Percentiles rank a stretch among this genome's conserved stretches.
phyloP scores from a whole-genome alignment of 23 tunicate genomes.

The Halocynthia aurantium region DNA sequence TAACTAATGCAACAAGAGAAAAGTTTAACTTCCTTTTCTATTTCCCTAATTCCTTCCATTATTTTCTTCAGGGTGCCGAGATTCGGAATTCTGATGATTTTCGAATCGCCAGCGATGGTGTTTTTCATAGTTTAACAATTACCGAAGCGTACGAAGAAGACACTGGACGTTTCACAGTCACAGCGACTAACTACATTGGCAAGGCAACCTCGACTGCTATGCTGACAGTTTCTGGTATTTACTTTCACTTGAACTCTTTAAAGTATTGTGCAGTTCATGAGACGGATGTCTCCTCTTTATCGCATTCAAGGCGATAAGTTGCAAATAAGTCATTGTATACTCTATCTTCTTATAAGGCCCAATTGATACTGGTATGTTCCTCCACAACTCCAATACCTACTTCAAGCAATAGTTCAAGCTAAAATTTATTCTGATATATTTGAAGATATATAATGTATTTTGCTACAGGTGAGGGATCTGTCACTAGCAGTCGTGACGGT shows the following conservation, averaged over 20 bases:
- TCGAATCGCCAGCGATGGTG: slow-evolving; percentile 79
- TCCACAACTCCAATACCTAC: too few relatives aligned
- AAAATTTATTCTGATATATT: not conserved
- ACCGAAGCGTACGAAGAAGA: slow-evolving; percentile 82
- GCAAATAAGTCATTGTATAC: too few relatives aligned
- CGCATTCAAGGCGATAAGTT: too few relatives aligned
- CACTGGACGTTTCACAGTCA: slow-evolving; percentile 78
- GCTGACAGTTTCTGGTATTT: slow-evolving; percentile 68
- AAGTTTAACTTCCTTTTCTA: too few relatives aligned
- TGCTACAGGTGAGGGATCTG: slow-evolving; percentile 63
- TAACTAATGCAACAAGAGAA: not conserved
- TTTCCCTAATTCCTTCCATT: too few relatives aligned
- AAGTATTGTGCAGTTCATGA: not conserved
- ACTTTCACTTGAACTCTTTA: too few relatives aligned
- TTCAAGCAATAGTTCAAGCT: too few relatives aligned
- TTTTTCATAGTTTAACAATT: slow-evolving; percentile 75
- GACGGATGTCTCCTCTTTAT: slow-evolving; percentile 1
- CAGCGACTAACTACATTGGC: slow-evolving; percentile 85
- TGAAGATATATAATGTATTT: not conserved
- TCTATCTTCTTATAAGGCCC: too few relatives aligned
- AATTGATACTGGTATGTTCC: too few relatives aligned
- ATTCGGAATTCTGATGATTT: slow-evolving; percentile 83
- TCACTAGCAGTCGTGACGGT: slow-evolving; percentile 35
- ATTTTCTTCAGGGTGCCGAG: slow-evolving; percentile 65
- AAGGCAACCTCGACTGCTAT: slow-evolving; percentile 88